Evolutionary conservation across 2,888 invertebrate genomes (phyloP), one percentile per base, ranked within the genome.

Genomic region (Argynnis bischoffii): DNA sequence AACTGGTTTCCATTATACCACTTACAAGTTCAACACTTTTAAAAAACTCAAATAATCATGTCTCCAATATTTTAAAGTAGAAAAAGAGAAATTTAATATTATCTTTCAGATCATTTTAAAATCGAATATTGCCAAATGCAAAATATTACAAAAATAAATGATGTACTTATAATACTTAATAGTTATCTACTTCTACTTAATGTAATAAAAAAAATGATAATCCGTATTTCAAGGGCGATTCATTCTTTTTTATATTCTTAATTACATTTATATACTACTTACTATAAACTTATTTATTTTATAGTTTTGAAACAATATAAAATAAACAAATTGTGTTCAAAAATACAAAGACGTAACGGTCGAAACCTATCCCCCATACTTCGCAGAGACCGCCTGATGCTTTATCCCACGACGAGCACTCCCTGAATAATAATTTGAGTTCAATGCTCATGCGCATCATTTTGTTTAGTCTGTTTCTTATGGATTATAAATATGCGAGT

Each of bases 371-470:
- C 31, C 41, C 18, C 15, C 26, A 56, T 18, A 57, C 16, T 60
- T 60, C 60, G 48, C 53, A 55, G 55, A 68, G 65, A 65, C 46
- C 55, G 59, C 59, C 60, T 66, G 60, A 51, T 72, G 71, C 70
- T 63, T 65, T 69, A 73, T 76, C 75, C 75, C 73, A 69, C 51
- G 69, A 50, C 56, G 56, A 35, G 55, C 46, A 35, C 56, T 46
- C 13, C 31, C 50, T 64, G 67, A 70, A 67, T 67, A 67, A 31
- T 70, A 67, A 70, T 51, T 55, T 18, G 61, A 61, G 68, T 68
- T 69, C 68, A 65, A 41, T 61, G 66, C 35, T 61, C 66, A 66
- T 41, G 55, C 60, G 51, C 66, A 61, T 56, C 55, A 55, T 65
- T 59, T 65, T 70, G 70, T 70, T 69, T 69, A 69, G 70, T 69